These are phyloP conservation scores for Aphidoletes aphidimyza DNA, from an alignment of 2,888 invertebrate species.

Conservation along the genomic window DNA sequence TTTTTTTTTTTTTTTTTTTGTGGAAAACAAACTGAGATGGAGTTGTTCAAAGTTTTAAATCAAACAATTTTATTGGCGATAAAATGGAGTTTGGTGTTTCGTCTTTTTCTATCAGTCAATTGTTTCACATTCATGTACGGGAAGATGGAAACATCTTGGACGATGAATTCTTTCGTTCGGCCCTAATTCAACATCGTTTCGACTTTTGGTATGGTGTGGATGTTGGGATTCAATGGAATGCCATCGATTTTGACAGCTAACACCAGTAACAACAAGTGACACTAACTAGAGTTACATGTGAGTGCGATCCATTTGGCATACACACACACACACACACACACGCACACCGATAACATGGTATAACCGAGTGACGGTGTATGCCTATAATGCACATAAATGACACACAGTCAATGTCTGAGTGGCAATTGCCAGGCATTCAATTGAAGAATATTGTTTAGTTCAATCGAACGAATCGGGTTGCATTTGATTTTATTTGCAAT, in stretches of 20 bases:
- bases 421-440: conserved; percentile 23
- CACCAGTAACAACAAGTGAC: conserved; percentile 30
- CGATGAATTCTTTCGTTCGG: not conserved
- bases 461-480: not conserved
- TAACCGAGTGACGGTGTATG: not conserved
- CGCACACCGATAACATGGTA: too few species aligned
- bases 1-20: too few species aligned
- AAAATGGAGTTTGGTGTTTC: too few species aligned
- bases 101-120: not conserved
- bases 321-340: too few species aligned
- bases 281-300: not conserved
- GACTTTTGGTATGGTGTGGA: not conserved
- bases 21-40: not conserved
- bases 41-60: too few species aligned
- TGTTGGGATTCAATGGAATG: not conserved
- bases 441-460: not conserved
- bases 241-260: conserved; percentile 3
- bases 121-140: not conserved
- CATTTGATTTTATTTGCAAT: not conserved
- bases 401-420: not conserved
- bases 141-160: not conserved
- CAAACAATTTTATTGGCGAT: too few species aligned
- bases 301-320: too few species aligned
- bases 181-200: not conserved
- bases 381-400: not conserved